Base-by-base conservation (phyloP, 2,888 invertebrate genomes). In the Cheilosia scutellata region DNA sequence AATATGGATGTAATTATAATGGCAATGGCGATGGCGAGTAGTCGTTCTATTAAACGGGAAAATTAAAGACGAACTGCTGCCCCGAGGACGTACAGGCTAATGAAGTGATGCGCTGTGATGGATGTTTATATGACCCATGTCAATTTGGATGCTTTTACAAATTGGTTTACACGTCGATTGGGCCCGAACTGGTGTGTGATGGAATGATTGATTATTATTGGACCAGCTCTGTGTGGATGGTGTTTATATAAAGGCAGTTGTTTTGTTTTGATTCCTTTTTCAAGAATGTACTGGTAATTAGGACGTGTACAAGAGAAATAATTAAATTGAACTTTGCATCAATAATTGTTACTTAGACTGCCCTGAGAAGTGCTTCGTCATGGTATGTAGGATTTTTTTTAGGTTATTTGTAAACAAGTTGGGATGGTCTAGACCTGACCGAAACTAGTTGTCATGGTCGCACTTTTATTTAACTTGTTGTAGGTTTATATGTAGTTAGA, bases 101-200 rank as follows among this genome's bases (percentile, higher is more conserved):
- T 79, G 65, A 79, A 79, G 78, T 65, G 71, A 79, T 79, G 72
- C 51, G 13, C 31, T 51, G 16, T 65, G 71, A 79, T 51, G 78
- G 71, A 79, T 79, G 78, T 40, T 63, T 70, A 71, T 49, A 31
- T 47, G 58, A 16, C 44, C 49, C 58, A 63, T 33, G 78, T 79
- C 65, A 72, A 58, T 49, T 63, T 49, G 71, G 58, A 53, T 51
- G 71, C 57, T 42, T 53, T 65, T 58, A 65, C 78, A 79, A 79
- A 72, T 79, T 58, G 78, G 31, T 47, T 57, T 63, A 31, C 70
- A 47, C 78, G 42, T 44, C 42, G 29, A 20, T 40, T 29, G 7
- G 20, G 27, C 6, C 44, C 1, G 9, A 44, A 29, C 4, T 31
- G 20, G 20, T 33, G 11, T 47, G 47, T 37, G 37, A 29, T 47